Base-by-base conservation (phyloP, 2,113 vertebrate genomes). In the Corythornis vintsioides region DNA sequence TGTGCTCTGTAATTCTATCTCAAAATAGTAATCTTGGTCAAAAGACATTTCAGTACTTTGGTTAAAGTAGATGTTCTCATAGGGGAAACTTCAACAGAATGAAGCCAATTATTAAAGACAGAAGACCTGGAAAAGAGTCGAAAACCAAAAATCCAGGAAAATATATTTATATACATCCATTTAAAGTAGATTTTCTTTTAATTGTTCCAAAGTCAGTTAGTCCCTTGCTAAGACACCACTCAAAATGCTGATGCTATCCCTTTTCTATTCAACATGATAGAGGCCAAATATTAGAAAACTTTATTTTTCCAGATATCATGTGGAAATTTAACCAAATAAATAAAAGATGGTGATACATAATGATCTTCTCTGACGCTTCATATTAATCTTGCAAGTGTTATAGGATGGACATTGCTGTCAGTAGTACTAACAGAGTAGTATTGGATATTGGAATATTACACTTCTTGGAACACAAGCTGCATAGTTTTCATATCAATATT, bases 51-150 rank as follows among this genome's bases (percentile, higher is more conserved):
- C 92, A 90, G 56, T 84, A 48, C n/a, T 95, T 96, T 63, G 26
- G 59, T 95, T 93, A 80, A 89, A 75, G 45, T 33, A 84, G 74
- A 94, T 95, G 92, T 95, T 93, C 90, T 95, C 94, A 96, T 85
- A 91, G n/a, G 6, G 64, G 48, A 78, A 95, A 86, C 74, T 94
- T 43, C 45, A 94, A 45, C 50, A 57, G 89, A 89, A 82, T 26
- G 5, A 56, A 85, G 63, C 5, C 53, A 40, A 86, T 95, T 94
- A 92, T 95, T 95, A 88, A 92, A 96, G 86, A 86, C 90, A 94
- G 93, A 90, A 93, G 45, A 84, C 48, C 79, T 89, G 86, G 72
- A 90, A 91, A 93, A 75, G 38, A 29, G 72, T 94, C 89, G 40
- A 67, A 93, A 92, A 43, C 55, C 50, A 88, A 75, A 93, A 92